Percentiles rank a stretch among this genome's conserved stretches.
These are phyloP conservation scores for Syngnathus typhle DNA, from an alignment of 2,113 vertebrate species.

Conservation along the genomic window DNA sequence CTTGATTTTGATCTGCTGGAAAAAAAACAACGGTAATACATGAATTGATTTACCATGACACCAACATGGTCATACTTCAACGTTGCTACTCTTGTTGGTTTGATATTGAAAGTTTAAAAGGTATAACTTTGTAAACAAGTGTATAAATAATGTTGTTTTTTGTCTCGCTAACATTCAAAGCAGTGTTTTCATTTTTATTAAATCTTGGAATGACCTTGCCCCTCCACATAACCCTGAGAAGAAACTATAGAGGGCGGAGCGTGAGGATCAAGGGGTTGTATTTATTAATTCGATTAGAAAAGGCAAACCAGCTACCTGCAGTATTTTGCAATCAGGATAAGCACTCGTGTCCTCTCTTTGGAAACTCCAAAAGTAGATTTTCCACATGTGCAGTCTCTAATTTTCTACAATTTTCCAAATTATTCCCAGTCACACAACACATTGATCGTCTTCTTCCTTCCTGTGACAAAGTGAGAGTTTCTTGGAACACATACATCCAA, in stretches of 20 bases:
- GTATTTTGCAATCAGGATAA: slow-evolving; percentile 7
- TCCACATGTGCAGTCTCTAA: background rate
- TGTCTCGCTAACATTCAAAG: too few species aligned
- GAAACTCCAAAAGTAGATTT: background rate
- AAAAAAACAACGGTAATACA: background rate
- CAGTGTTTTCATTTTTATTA: too few species aligned
- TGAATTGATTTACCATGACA: too few species aligned
- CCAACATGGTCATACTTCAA: too few species aligned
- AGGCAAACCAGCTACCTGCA: slow-evolving; percentile 22
- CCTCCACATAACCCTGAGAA: too few species aligned
- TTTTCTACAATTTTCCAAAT: background rate
- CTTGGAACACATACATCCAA: background rate
- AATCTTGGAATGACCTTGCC: too few species aligned
- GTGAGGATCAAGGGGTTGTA: too few species aligned
- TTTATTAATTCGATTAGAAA: slow-evolving; percentile 32
- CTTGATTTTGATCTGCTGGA: background rate
- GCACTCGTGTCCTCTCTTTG: slow-evolving; percentile 6
- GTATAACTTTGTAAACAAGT: background rate
- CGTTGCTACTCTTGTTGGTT: background rate
- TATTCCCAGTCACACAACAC: background rate
- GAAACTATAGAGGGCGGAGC: too few species aligned
- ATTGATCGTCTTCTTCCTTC: background rate
- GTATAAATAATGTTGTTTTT: too few species aligned
- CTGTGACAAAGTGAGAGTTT: background rate
- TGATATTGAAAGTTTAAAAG: background rate